Percentiles rank a stretch among this genome's conserved stretches.
These are phyloP conservation scores for Potamilus streckersoni DNA, from an alignment of 1,140 invertebrate genomes.

Conservation along the genomic window DNA sequence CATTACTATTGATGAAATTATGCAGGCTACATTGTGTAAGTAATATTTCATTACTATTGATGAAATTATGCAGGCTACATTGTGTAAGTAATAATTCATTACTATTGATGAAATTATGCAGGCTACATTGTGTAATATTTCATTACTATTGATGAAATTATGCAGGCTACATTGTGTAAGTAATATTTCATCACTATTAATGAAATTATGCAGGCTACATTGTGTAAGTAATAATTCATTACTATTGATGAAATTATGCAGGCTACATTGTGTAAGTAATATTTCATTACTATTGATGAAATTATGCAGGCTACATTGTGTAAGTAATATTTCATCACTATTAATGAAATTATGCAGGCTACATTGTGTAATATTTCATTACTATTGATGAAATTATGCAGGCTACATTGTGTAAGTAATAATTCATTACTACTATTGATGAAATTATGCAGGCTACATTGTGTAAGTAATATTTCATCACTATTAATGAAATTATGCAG, in stretches of 20 bases:
- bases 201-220: slow-evolving; percentile 46
- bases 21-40: slow-evolving; percentile 54
- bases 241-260: slow-evolving; percentile 35
- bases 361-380: slow-evolving; percentile 44
- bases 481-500: slow-evolving; percentile 36
- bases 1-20: slow-evolving; percentile 32
- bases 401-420: slow-evolving; percentile 54
- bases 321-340: slow-evolving; percentile 38
- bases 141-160: slow-evolving; percentile 32
- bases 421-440: not conserved
- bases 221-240: slow-evolving; percentile 47
- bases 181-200: slow-evolving; percentile 3
- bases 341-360: slow-evolving; percentile 44
- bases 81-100: slow-evolving; percentile 47
- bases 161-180: slow-evolving; percentile 54
- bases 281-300: slow-evolving; percentile 26
- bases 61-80: slow-evolving; percentile 46
- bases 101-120: slow-evolving; percentile 35
- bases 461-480: slow-evolving; percentile 44
- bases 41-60: slow-evolving; percentile 4
- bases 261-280: slow-evolving; percentile 54
- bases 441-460: slow-evolving; percentile 47
- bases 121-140: slow-evolving; percentile 50
- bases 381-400: slow-evolving; percentile 35
- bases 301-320: slow-evolving; percentile 44